Base-by-base conservation (phyloP, 2,888 invertebrate genomes). In the Lysandra bellargus region DNA sequence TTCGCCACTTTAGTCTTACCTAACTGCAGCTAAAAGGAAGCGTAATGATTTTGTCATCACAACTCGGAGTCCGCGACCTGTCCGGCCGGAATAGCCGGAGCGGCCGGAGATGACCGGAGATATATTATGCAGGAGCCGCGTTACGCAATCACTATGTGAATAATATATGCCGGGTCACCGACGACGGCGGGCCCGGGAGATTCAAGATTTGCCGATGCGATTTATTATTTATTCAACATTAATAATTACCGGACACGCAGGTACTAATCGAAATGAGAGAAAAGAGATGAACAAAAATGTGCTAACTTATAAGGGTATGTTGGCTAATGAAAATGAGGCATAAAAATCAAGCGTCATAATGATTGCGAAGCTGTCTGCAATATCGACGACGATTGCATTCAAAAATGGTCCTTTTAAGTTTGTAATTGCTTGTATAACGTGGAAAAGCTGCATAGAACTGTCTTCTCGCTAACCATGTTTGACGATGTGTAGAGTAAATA, bases 91-190 rank as follows among this genome's bases (percentile, higher is more conserved):
- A 86, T 90, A 87, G 88, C 91, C 90, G 57, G 57, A 57, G 3
- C 17, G 17, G 17, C 17, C 57, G 57, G 57, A 57, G 57, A 86
- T 90, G 86, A 88, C 91, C 90, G 80, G 85, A 86, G 86, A 93
- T 94, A 87, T 91, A 93, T 94, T 90, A 93, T 94, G 90, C 91
- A 93, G 84, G 79, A 85, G 57, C 9, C 12, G 30, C 30, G 64
- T 69, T 91, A 94, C 94, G 92, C 94, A 95, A 95, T 95, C 94
- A 94, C 92, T 93, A 93, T 93, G 89, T 95, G 91, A 94, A 95
- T 95, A 93, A 94, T 94, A 88, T 89, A 94, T 94, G 89, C 83
- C 82, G 83, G 82, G 81, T 81, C 82, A 80, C 80, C 88, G 92
- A 93, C 93, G 92, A 94, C 92, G 92, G 91, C 87, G 86, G 86